Evolutionary conservation across 2,888 invertebrate genomes (phyloP).

Genomic region (Drosophila neutralis): DNA sequence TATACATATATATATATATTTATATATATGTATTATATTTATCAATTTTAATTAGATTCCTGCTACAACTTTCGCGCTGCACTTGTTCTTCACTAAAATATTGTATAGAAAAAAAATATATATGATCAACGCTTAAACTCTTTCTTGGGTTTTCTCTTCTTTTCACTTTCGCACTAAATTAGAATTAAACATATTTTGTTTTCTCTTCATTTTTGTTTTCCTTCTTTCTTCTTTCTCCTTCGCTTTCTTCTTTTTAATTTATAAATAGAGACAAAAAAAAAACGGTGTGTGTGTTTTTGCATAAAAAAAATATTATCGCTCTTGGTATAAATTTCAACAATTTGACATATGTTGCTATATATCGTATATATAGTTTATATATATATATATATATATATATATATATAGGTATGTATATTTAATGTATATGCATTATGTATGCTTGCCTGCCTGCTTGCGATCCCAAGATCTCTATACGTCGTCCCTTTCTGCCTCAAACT

Average conservation of each 20-base stretch:
- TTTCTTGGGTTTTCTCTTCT: conserved; percentile 31
- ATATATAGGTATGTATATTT: conserved; percentile 30
- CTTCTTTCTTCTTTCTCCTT: conserved; percentile 12
- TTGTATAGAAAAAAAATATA: conserved; percentile 64
- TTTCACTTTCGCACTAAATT: conserved; percentile 46
- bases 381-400: conserved; percentile 31
- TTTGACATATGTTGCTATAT: conserved; percentile 69
- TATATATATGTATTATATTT: conserved; percentile 28
- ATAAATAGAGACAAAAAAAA: conserved; percentile 40
- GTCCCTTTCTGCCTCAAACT: conserved; percentile 12
- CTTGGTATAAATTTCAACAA: conserved; percentile 77
- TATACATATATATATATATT: conserved; percentile 40
- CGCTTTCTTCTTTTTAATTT: conserved; percentile 20
- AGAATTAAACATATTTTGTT: conserved; percentile 42
- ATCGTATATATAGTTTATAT: conserved; percentile 37
- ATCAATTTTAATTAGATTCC: conserved; percentile 69
- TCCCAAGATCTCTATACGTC: not conserved
- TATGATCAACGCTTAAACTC: conserved; percentile 64
- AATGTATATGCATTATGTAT: conserved; percentile 20
- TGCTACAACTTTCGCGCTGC: conserved; percentile 71
- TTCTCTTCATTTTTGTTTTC: conserved; percentile 28
- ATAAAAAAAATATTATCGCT: conserved; percentile 69
- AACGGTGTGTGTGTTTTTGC: conserved; percentile 26
- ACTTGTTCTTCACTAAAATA: conserved; percentile 63
- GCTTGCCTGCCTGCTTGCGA: conserved; percentile 25